Conservation (phyloP, 2,113 vertebrate genomes). For the Quiscalus mexicanus region DNA sequence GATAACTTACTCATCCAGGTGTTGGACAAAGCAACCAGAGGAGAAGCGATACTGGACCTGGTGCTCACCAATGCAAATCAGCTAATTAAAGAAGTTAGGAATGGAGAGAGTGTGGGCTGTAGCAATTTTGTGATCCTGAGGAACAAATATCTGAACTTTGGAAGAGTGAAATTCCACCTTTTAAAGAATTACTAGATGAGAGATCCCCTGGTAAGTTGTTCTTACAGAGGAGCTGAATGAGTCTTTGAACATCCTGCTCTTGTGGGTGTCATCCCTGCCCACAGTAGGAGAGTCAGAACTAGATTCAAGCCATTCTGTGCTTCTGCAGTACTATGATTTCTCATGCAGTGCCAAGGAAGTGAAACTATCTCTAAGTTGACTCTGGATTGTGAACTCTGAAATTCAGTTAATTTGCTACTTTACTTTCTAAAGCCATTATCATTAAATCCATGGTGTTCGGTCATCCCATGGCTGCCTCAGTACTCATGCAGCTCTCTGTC, state of each 20-base stretch:
- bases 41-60: rapidly evolving
- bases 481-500: not conserved
- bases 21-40: not conserved
- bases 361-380: not conserved
- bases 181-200: not conserved
- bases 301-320: not conserved
- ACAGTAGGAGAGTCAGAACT: not conserved
- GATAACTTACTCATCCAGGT: not conserved
- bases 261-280: not conserved
- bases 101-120: no score
- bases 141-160: not conserved
- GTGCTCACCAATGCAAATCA: rapidly evolving
- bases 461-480: not conserved
- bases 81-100: not conserved
- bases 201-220: not conserved
- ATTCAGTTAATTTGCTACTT: not conserved
- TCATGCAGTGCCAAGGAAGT: not conserved
- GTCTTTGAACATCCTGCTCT: not conserved
- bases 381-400: not conserved
- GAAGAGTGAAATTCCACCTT: not conserved
- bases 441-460: not conserved
- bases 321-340: not conserved
- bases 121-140: not conserved
- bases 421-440: not conserved
- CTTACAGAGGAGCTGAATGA: not conserved